A percentile compares a stretch with the other conserved stretches of the same genome.
Evolutionary conservation across 1,140 invertebrate genomes (phyloP).

Genomic region (Wiebesia pumilae): DNA sequence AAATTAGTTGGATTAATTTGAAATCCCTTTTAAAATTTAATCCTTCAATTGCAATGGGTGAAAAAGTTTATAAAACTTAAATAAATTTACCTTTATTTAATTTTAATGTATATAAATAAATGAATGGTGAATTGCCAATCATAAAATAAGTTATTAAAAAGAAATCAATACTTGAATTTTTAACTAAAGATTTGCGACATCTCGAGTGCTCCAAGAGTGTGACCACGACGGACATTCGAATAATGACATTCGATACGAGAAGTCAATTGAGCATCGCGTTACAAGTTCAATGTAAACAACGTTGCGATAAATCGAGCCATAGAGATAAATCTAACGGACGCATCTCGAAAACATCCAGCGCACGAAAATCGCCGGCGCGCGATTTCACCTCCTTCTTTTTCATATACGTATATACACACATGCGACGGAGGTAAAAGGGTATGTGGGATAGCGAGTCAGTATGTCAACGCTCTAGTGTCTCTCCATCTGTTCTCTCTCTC

Average conservation of each 20-base stretch:
- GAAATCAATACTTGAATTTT: no score
- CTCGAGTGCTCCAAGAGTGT: no score
- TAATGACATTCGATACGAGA: not conserved
- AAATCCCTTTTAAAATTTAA: no score
- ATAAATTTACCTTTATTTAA: no score
- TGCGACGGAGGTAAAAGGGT: constrained; percentile 71
- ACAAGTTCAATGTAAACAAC: constrained; percentile 12
- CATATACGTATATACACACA: constrained; percentile 8
- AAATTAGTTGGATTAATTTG: no score
- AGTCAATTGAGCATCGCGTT: not conserved
- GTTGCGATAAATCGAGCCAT: constrained; percentile 56
- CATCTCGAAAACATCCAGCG: constrained; percentile 23
- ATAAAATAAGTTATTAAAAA: no score
- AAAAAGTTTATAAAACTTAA: no score
- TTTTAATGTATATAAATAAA: no score
- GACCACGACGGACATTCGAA: not conserved
- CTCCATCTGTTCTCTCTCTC: constrained; percentile 57
- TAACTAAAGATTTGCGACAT: no score
- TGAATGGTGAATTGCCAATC: no score
- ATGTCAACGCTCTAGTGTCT: constrained; percentile 73
- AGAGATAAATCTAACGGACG: constrained; percentile 22
- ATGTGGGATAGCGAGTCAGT: constrained; percentile 76
- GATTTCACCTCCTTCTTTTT: constrained; percentile 40
- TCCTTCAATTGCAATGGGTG: no score
- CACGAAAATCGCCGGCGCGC: constrained; percentile 3